A percentile compares a stretch with the other conserved stretches of the same genome.
Evolutionary conservation across 2,113 vertebrate species (phyloP).

Genomic region (Isurus oxyrinchus): DNA sequence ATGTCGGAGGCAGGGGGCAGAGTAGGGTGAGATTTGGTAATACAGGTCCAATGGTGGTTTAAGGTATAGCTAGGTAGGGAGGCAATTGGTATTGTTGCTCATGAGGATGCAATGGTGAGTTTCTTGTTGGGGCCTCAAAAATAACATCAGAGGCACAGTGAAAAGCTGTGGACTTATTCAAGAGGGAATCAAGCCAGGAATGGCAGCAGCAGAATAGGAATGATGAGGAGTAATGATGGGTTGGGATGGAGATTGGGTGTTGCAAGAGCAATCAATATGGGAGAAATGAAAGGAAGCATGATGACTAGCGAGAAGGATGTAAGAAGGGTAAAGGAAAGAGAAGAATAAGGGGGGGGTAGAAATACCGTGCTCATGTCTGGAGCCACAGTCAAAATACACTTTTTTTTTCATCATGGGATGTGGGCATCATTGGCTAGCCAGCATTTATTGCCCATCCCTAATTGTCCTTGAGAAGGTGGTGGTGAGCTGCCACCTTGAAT

Average conservation of each 20-base stretch:
- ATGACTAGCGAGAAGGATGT: background rate
- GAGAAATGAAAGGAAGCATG: background rate
- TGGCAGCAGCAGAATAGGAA: background rate
- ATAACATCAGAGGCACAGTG: background rate
- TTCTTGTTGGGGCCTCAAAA: background rate
- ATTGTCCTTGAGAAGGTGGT: no score
- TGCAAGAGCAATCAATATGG: no score
- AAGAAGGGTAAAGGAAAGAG: background rate
- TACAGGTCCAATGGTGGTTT: no score
- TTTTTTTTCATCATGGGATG: no score
- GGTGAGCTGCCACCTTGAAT: no score
- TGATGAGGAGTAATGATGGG: background rate
- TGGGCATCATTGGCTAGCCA: no score
- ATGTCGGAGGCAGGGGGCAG: no score
- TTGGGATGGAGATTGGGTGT: background rate
- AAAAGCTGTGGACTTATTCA: background rate
- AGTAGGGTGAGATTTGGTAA: no score
- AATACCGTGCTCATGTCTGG: background rate
- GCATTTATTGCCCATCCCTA: no score
- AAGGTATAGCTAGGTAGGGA: no score
- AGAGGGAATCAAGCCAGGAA: background rate
- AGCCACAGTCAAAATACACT: background rate
- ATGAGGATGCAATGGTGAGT: no score
- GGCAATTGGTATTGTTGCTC: no score
- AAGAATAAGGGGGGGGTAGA: background rate